Evolutionary conservation across 2,113 vertebrate genomes (phyloP).

Genomic region (Regulus satrapa): DNA sequence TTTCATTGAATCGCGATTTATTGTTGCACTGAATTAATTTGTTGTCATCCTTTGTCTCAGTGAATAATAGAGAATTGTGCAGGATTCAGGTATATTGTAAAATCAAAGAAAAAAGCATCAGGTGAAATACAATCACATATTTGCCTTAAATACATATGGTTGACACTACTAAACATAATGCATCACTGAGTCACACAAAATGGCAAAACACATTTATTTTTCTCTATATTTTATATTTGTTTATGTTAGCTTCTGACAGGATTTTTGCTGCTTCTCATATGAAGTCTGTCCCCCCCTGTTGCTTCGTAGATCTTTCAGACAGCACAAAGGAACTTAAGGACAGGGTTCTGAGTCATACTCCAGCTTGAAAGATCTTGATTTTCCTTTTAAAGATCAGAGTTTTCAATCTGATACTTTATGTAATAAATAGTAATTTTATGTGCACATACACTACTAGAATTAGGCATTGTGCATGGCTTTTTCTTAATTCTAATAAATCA

Average conservation of each 20-base stretch:
- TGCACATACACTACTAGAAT: background rate
- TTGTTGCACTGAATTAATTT: background rate
- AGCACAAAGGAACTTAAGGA: background rate
- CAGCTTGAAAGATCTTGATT: background rate
- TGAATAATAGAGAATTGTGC: background rate
- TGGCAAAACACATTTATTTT: background rate
- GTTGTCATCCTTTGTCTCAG: background rate
- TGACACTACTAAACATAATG: background rate
- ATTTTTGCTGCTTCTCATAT: background rate
- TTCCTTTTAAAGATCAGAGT: background rate
- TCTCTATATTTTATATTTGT: background rate
- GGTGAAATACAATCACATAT: background rate
- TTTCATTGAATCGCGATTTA: background rate
- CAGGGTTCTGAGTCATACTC: background rate
- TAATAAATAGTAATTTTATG: background rate
- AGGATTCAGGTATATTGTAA: background rate
- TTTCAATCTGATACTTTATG: background rate
- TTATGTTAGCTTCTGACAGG: constrained; percentile 16
- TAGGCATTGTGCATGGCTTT: background rate
- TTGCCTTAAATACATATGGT: constrained; percentile 21
- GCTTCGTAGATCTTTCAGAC: background rate
- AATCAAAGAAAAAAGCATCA: constrained; percentile 16
- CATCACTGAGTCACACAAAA: background rate
- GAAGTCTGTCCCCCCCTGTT: background rate
- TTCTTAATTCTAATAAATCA: background rate